Percentiles rank a stretch among this genome's conserved stretches.
Evolutionary conservation across 2,113 vertebrate genomes (phyloP).

Genomic region (Ptilorrhoa leucosticta): DNA sequence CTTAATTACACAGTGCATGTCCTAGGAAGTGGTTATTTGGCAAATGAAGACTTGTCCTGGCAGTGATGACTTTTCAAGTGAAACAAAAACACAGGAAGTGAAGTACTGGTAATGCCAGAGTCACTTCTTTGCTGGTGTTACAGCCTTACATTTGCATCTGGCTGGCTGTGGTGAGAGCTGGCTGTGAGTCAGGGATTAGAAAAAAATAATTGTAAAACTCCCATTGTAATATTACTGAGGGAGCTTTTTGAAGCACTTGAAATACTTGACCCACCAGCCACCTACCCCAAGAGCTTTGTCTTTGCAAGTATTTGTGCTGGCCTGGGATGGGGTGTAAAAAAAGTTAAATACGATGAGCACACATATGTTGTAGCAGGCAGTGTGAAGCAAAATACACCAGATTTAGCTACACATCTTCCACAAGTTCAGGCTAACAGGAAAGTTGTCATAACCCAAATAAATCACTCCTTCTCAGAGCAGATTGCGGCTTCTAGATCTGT

Average conservation of each 20-base stretch:
- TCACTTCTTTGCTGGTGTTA: not conserved
- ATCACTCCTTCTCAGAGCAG: not conserved
- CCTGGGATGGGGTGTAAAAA: not conserved
- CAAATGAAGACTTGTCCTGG: not conserved
- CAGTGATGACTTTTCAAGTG: not conserved
- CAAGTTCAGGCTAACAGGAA: not conserved
- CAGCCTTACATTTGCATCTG: not conserved
- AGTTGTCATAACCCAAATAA: not conserved
- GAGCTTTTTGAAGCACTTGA: not conserved
- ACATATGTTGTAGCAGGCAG: not conserved
- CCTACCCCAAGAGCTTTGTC: not conserved
- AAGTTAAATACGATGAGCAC: not conserved
- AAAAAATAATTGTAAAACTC: not conserved
- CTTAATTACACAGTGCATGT: not conserved
- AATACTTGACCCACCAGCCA: not conserved
- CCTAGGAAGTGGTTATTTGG: conserved; percentile 4
- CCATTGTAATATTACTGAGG: not conserved
- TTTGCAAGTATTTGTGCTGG: not conserved
- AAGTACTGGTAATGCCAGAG: not conserved
- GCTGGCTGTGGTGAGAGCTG: not conserved
- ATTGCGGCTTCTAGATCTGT: not conserved
- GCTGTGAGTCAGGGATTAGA: not conserved
- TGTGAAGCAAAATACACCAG: not conserved
- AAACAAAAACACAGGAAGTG: conserved; percentile 42
- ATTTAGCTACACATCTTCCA: not conserved